These are phyloP conservation scores for Dusona sp. DNA, from an alignment of 2,888 invertebrate species.

Conservation along the genomic window DNA sequence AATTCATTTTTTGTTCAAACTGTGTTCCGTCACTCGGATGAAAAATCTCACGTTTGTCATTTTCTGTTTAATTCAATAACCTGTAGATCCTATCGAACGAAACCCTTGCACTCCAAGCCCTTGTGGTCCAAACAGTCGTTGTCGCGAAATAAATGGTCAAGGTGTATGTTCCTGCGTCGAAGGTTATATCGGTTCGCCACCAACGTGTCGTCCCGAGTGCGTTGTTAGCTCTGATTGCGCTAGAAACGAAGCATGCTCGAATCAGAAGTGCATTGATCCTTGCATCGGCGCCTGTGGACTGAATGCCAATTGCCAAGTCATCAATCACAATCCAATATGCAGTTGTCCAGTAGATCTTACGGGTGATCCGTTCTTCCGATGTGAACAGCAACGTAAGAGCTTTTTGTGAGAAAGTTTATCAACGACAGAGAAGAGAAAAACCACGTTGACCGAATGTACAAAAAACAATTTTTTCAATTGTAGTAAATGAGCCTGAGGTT, in stretches of 20 bases:
- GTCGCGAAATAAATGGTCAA: slow-evolving; percentile 88
- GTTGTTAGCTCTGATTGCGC: slow-evolving; percentile 89
- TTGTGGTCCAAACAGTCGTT: slow-evolving; percentile 89
- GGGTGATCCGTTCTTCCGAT: slow-evolving; percentile 87
- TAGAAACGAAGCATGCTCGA: slow-evolving; percentile 88
- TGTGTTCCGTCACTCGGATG: neutral
- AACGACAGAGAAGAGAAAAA: neutral
- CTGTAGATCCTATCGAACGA: slow-evolving; percentile 71
- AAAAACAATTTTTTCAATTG: neutral
- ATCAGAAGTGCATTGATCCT: slow-evolving; percentile 87
- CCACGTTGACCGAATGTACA: neutral
- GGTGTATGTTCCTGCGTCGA: slow-evolving; percentile 88
- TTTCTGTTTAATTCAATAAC: slow-evolving; percentile 60
- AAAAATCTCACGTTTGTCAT: slow-evolving; percentile 25
- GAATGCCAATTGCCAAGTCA: slow-evolving; percentile 85
- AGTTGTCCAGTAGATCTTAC: slow-evolving; percentile 84
- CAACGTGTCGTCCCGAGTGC: slow-evolving; percentile 89
- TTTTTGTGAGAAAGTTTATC: neutral
- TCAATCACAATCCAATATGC: slow-evolving; percentile 86
- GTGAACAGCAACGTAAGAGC: slow-evolving; percentile 85
- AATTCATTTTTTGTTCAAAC: neutral
- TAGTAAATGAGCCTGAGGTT: slow-evolving; percentile 63
- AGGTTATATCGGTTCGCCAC: slow-evolving; percentile 88
- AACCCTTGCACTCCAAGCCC: slow-evolving; percentile 89
- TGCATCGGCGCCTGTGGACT: slow-evolving; percentile 86